Evolutionary conservation across 2,113 vertebrate species (phyloP).

Genomic region (Ranitomeya variabilis): DNA sequence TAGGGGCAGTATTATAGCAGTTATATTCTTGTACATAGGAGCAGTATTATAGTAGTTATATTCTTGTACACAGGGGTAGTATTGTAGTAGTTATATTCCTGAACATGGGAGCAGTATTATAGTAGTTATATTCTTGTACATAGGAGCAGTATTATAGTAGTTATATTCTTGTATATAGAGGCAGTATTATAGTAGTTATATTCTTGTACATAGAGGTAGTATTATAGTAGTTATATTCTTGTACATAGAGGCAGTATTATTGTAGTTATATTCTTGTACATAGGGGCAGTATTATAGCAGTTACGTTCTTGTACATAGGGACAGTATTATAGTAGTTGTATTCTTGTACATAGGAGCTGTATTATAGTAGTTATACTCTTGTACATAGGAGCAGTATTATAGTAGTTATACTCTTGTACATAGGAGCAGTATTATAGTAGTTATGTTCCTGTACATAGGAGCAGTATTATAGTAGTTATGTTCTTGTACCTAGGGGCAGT

Average conservation of each 20-base stretch:
- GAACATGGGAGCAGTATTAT: background rate
- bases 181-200: slow-evolving; percentile 10
- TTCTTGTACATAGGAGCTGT: too few species aligned
- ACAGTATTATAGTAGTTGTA: too few species aligned
- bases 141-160: background rate
- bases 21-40: background rate
- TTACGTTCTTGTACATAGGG: too few species aligned
- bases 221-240: background rate
- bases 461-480: background rate
- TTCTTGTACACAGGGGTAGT: background rate
- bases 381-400: background rate
- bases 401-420: background rate
- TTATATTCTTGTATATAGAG: background rate
- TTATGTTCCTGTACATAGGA: background rate
- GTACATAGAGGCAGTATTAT: background rate
- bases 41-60: slow-evolving; percentile 12
- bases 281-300: too few species aligned
- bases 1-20: background rate
- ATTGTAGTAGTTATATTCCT: slow-evolving; percentile 2
- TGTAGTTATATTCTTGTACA: background rate
- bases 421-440: slow-evolving; percentile 11
- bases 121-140: too few species aligned
- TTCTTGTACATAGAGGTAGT: background rate
- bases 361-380: too few species aligned
- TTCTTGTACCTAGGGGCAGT: background rate